phyloP scores from a whole-genome alignment of 2,888 invertebrate genomes.

The Agrotis exclamationis region DNA sequence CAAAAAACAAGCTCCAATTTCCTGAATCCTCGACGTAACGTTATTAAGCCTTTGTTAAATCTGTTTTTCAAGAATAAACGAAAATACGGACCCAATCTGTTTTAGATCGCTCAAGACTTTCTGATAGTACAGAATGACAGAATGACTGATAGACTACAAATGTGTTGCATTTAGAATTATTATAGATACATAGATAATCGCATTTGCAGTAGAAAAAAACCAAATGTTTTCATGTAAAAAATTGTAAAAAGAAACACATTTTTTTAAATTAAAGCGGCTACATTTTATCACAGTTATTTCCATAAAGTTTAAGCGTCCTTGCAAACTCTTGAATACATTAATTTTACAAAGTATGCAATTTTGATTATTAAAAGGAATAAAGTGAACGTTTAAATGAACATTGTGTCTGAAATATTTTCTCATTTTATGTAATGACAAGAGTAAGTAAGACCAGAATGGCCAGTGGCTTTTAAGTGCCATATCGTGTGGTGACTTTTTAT shows the following conservation, averaged over 20 bases:
- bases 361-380: constrained; percentile 54
- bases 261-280: neutral
- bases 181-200: neutral
- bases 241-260: neutral
- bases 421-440: constrained; percentile 15
- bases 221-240: neutral
- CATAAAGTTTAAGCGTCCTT: constrained; percentile 14
- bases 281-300: constrained; percentile 9
- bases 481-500: constrained; percentile 12
- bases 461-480: constrained; percentile 7
- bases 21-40: constrained; percentile 45
- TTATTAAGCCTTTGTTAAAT: constrained; percentile 29
- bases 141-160: neutral
- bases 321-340: constrained; percentile 23
- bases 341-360: constrained; percentile 45
- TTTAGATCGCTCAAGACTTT: constrained; percentile 2
- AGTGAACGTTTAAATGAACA: constrained; percentile 24
- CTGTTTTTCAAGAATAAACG: constrained; percentile 36
- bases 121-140: neutral
- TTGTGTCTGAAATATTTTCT: constrained; percentile 30
- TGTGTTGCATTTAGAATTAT: neutral
- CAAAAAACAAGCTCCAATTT: constrained; percentile 52
- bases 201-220: neutral
- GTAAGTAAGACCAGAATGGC: constrained; percentile 9
- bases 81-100: constrained; percentile 8